These are phyloP conservation scores for Drosophila vallismaia DNA, from an alignment of 2,888 invertebrate genomes.

Conservation along the genomic window DNA sequence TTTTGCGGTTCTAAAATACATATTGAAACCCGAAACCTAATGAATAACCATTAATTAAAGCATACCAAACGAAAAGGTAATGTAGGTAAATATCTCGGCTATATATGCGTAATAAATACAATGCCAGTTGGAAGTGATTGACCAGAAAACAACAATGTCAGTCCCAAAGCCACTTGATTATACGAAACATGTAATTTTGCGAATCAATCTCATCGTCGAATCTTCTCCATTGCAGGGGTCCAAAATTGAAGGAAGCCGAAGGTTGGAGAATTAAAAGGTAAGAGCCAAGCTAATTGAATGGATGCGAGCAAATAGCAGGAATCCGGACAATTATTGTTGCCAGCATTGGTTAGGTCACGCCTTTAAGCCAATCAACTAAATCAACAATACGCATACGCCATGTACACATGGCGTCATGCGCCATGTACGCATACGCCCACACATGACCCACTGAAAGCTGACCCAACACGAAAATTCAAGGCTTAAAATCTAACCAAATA, in stretches of 20 bases:
- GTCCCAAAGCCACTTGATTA: slow-evolving; percentile 28
- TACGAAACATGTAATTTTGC: slow-evolving; percentile 25
- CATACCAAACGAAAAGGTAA: not conserved
- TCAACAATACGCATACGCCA: slow-evolving; percentile 68
- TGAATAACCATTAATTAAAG: slow-evolving; percentile 28
- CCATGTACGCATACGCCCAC: slow-evolving; percentile 37
- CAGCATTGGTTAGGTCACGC: slow-evolving; percentile 58
- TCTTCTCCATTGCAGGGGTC: slow-evolving; percentile 27
- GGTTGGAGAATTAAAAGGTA: slow-evolving; percentile 25
- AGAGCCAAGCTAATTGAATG: slow-evolving; percentile 54
- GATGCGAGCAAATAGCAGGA: slow-evolving; percentile 51
- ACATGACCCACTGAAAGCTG: slow-evolving; percentile 19
- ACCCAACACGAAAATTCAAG: slow-evolving; percentile 56
- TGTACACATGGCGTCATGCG: slow-evolving; percentile 54
- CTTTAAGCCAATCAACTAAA: slow-evolving; percentile 74
- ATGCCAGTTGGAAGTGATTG: slow-evolving; percentile 3
- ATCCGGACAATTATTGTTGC: slow-evolving; percentile 70
- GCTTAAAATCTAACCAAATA: slow-evolving; percentile 54
- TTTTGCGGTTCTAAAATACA: not conserved
- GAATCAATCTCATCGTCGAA: slow-evolving; percentile 19
- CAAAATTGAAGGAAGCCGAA: slow-evolving; percentile 18
- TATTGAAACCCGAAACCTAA: not conserved
- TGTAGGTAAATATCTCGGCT: not conserved
- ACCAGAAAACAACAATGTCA: slow-evolving; percentile 22
- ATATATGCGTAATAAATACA: slow-evolving; percentile 26